Evolutionary conservation across 2,113 vertebrate genomes (phyloP).

Genomic region (Canis aureus): DNA sequence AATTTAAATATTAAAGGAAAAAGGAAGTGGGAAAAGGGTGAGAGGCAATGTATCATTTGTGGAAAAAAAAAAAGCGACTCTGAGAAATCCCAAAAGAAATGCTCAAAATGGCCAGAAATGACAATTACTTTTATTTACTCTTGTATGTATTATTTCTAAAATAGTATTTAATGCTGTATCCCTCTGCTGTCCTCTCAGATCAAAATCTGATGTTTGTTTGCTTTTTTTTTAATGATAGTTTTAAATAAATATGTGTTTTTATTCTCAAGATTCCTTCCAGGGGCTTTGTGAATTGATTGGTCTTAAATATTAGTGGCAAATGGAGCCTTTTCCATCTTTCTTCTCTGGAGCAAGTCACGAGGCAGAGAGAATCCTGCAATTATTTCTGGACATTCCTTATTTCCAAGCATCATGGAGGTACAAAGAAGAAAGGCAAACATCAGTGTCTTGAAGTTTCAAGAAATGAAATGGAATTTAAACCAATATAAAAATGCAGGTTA

Average conservation of each 20-base stretch:
- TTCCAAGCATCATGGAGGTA: not conserved
- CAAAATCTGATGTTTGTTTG: not conserved
- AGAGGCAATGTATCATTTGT: not conserved
- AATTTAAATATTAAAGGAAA: slow-evolving; percentile 64
- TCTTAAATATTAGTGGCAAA: slow-evolving; percentile 19
- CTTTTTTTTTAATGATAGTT: not conserved
- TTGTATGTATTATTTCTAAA: not conserved
- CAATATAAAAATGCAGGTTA: not conserved
- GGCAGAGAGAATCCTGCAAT: not conserved
- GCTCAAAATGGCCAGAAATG: not conserved
- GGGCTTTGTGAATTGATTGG: not conserved
- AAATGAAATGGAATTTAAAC: slow-evolving; percentile 41
- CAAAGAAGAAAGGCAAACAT: slow-evolving; percentile 36
- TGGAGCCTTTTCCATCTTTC: not conserved
- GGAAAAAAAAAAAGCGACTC: not conserved
- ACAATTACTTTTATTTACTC: slow-evolving; percentile 17
- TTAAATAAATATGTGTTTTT: not conserved
- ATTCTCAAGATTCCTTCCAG: slow-evolving; percentile 38
- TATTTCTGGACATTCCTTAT: not conserved
- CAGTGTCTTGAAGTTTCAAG: not conserved
- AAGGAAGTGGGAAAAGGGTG: not conserved
- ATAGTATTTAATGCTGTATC: not conserved
- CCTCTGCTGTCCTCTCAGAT: not conserved
- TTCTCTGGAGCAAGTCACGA: slow-evolving; percentile 35
- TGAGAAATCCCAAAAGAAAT: slow-evolving; percentile 46